phyloP scores from a whole-genome alignment of 92 coral and sea anemone species.

The Umimayanthus kanabou region DNA sequence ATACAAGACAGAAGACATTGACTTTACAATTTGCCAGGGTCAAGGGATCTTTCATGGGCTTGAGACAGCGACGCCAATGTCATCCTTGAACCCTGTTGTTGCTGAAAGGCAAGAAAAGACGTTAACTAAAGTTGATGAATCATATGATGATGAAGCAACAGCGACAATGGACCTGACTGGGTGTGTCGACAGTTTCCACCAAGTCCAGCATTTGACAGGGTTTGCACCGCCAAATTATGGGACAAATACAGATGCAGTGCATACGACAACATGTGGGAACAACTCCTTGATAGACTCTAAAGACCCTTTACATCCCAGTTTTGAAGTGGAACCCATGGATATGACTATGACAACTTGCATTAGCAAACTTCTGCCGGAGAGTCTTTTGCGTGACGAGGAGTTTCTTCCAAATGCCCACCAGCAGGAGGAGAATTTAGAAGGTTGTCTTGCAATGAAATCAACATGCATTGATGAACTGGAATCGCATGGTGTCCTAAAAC shows the following conservation, averaged over 20 bases:
- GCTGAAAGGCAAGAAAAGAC: not conserved
- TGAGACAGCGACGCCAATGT: not conserved
- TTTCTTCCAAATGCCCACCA: not conserved
- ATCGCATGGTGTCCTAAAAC: not conserved
- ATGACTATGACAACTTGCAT: constrained; percentile 12
- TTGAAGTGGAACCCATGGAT: not conserved
- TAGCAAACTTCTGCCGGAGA: not conserved
- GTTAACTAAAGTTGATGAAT: not conserved
- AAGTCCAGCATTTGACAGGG: not conserved
- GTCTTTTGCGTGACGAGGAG: not conserved
- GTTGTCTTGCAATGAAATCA: not conserved
- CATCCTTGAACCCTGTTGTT: not conserved
- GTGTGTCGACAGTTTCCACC: constrained; percentile 4
- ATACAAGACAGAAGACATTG: constrained; percentile 20
- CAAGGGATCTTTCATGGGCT: not conserved
- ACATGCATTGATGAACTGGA: not conserved
- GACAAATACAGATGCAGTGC: not conserved
- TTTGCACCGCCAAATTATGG: not conserved
- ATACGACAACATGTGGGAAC: not conserved
- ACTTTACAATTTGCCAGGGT: constrained; percentile 1
- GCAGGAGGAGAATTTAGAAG: not conserved
- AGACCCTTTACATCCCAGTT: not conserved
- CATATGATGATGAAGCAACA: constrained; percentile 9
- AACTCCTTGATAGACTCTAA: not conserved
- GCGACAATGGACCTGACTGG: constrained; percentile 38